phyloP scores from a whole-genome alignment of 2,113 vertebrate genomes.

The Speoplatyrhinus poulsoni region DNA sequence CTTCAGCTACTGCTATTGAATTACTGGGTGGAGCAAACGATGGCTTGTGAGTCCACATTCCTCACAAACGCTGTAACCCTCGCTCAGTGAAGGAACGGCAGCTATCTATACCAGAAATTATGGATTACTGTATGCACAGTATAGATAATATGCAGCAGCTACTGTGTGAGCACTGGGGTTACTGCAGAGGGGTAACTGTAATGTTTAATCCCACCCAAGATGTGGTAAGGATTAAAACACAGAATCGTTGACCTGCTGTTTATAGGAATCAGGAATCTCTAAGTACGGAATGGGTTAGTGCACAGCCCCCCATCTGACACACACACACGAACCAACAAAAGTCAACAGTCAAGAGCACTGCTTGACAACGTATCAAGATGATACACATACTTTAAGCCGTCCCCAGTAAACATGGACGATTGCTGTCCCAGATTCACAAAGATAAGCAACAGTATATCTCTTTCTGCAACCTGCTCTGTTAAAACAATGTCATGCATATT shows the following conservation, averaged over 20 bases:
- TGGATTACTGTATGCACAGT: neutral
- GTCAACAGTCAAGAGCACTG: slow-evolving; percentile 41
- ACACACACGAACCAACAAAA: neutral
- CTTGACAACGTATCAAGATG: slow-evolving; percentile 42
- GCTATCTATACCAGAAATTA: slow-evolving; percentile 29
- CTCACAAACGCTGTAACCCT: slow-evolving; percentile 9
- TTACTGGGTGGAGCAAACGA: slow-evolving; percentile 25
- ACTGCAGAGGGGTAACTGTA: slow-evolving; percentile 25
- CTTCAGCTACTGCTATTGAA: slow-evolving; percentile 35
- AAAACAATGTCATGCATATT: neutral
- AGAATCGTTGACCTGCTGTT: slow-evolving; percentile 78
- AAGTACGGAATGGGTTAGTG: slow-evolving; percentile 15
- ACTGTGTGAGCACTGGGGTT: slow-evolving; percentile 14
- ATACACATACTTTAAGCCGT: slow-evolving; percentile 43
- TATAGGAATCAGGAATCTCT: slow-evolving; percentile 80
- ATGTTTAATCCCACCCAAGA: slow-evolving; percentile 61
- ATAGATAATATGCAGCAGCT: no score
- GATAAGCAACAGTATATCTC: no score
- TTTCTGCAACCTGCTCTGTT: slow-evolving; percentile 20
- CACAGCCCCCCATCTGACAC: slow-evolving; percentile 26
- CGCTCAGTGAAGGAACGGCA: neutral
- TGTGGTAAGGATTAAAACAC: slow-evolving; percentile 62
- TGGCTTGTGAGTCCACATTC: slow-evolving; percentile 32
- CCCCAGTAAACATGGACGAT: slow-evolving; percentile 14
- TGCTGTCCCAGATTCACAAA: slow-evolving; percentile 16